phyloP scores from a whole-genome alignment of 2,888 invertebrate species.

The Eupithecia exiguata region DNA sequence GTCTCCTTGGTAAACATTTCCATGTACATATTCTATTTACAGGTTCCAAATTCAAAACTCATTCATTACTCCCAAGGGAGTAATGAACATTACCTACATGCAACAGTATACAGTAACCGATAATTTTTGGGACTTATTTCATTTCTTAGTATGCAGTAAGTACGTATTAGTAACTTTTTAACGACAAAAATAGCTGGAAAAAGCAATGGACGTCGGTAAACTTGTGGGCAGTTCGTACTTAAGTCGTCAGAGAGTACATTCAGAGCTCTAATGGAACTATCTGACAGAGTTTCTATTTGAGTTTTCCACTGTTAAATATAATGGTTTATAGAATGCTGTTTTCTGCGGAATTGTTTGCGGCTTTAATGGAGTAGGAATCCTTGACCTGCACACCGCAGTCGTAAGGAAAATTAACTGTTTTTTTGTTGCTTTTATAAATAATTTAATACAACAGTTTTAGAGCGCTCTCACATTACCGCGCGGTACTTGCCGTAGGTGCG shows the following conservation, averaged over 20 bases:
- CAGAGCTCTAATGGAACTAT: conserved; percentile 27
- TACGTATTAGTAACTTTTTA: too few species aligned
- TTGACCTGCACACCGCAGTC: neutral
- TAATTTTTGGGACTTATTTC: too few species aligned
- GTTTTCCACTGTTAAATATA: conserved; percentile 4
- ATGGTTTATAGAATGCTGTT: neutral
- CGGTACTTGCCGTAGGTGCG: too few species aligned
- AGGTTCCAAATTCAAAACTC: too few species aligned
- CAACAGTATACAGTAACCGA: too few species aligned
- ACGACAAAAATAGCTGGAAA: neutral
- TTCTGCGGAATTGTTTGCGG: neutral
- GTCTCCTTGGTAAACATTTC: too few species aligned
- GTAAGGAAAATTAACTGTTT: neutral
- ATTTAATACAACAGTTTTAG: neutral
- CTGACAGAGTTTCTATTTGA: conserved; percentile 15
- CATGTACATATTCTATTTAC: too few species aligned
- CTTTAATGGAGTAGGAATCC: neutral
- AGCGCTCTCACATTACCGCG: too few species aligned
- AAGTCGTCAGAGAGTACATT: conserved; percentile 23
- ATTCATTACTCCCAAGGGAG: too few species aligned
- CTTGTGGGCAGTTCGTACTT: conserved; percentile 12
- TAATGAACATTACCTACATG: too few species aligned
- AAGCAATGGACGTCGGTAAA: conserved; percentile 4
- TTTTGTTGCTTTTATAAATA: neutral
- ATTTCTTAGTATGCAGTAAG: too few species aligned